phyloP scores from a whole-genome alignment of 92 coral and sea anemone genomes.

The Epizoanthus ramosus region DNA sequence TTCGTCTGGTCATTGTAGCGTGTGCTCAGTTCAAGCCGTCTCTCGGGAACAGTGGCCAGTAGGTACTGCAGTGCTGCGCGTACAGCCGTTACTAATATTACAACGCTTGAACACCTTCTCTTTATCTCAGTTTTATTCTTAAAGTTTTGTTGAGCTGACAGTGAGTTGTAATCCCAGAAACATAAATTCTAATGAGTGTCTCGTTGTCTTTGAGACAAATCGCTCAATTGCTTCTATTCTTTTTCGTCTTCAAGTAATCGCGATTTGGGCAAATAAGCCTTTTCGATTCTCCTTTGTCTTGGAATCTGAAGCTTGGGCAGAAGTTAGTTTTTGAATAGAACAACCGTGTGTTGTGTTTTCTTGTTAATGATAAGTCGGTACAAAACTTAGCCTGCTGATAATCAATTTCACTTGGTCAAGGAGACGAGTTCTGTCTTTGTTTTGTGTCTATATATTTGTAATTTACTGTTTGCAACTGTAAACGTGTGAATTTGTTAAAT shows the following conservation, averaged over 20 bases:
- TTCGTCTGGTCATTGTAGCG: background rate
- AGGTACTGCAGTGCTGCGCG: background rate
- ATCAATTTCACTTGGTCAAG: constrained; percentile 2
- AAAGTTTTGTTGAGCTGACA: constrained; percentile 29
- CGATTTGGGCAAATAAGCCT: constrained; percentile 30
- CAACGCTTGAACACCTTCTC: background rate
- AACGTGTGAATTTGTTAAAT: constrained; percentile 23
- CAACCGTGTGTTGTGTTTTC: constrained; percentile 23
- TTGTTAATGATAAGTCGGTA: constrained; percentile 6
- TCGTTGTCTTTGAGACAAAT: constrained; percentile 42
- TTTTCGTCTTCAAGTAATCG: constrained; percentile 33
- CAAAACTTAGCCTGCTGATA: constrained; percentile 28
- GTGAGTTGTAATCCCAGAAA: constrained; percentile 41
- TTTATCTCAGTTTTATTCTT: constrained; percentile 35
- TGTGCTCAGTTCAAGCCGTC: too few species aligned
- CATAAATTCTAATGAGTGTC: constrained; percentile 36
- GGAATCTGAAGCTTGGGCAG: constrained; percentile 23
- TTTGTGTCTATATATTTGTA: background rate
- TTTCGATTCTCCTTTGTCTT: constrained; percentile 37
- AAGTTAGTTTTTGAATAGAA: constrained; percentile 16
- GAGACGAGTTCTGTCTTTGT: constrained; percentile 7
- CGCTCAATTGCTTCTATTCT: constrained; percentile 43
- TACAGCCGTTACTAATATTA: constrained; percentile 2
- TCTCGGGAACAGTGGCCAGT: too few species aligned
- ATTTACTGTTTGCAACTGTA: background rate